phyloP scores from a whole-genome alignment of 1,140 invertebrate species.

The Tetramorium alpestre region DNA sequence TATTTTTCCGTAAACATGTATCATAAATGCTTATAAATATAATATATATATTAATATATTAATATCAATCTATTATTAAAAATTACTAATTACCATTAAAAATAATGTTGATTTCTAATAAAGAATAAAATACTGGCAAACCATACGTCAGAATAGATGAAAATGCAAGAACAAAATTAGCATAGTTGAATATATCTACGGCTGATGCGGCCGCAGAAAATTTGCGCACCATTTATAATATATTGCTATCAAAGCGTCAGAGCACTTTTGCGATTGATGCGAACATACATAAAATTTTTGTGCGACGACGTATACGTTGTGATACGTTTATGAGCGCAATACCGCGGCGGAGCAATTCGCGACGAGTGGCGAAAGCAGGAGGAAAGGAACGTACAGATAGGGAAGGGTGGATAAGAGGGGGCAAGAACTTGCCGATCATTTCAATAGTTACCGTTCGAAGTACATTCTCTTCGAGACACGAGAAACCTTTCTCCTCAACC shows the following conservation, averaged over 20 bases:
- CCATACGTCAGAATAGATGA: background rate
- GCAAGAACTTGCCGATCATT: constrained; percentile 48
- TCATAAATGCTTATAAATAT: background rate
- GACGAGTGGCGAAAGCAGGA: constrained; percentile 8
- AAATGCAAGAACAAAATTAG: background rate
- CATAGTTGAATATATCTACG: background rate
- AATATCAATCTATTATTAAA: background rate
- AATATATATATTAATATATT: background rate
- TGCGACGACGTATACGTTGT: background rate
- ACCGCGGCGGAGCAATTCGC: background rate
- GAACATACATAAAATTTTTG: constrained; percentile 30
- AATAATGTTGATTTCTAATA: background rate
- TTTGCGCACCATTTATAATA: background rate
- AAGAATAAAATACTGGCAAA: background rate
- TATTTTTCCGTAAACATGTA: background rate
- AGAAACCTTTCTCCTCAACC: constrained; percentile 53
- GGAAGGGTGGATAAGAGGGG: background rate
- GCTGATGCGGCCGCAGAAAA: background rate
- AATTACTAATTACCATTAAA: background rate
- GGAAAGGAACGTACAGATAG: background rate
- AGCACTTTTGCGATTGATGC: constrained; percentile 3
- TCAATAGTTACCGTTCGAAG: constrained; percentile 57
- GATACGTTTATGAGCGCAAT: constrained; percentile 27
- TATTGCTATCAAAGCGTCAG: background rate
- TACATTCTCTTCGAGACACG: constrained; percentile 56